Evolutionary conservation across 1,140 invertebrate genomes (phyloP), one percentile per base, ranked within the genome.

Genomic region (Pinna nobilis): DNA sequence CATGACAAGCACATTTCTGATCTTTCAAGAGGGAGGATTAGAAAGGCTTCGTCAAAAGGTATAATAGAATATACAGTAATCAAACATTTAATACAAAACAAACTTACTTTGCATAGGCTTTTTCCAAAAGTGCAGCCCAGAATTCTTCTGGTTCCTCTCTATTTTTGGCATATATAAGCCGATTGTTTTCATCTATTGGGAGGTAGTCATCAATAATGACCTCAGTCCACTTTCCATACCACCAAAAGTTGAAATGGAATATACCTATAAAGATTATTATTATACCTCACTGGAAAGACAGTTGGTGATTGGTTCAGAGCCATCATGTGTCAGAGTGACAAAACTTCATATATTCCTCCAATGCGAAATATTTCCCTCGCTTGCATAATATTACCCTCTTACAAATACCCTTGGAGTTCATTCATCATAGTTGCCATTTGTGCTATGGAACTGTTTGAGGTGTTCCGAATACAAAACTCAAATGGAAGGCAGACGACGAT

Each of bases 91-190:
- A 59, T 59, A 0, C 0, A 53, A 13, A 23, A 15, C 13, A 18
- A 2, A 18, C 59, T 76, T 80, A 88, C 95, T 99, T 99, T 20
- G 98, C 97, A 90, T 99, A 99, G 0, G 98, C 98, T 90, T 99
- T 99, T 86, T 99, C 98, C 32, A 99, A 87, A 18, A 99, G 90
- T 0, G 97, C 96, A 84, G 95, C 96, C 98, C 98, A 99, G 88
- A 99, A 99, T 70, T 91, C 91, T 78, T 84, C 79, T 1, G 81
- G 72, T 37, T 88, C 80, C 5, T 84, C 74, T 44, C 80, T 86
- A 57, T 87, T 84, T 13, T 82, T 83, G 55, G 83, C 88, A 61
- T 86, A 82, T 15, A 90, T 82, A 2, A 93, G 88, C 28, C 93
- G 92, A n/a, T n/a, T n/a, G 78, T 91, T 47, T 30, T 50, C 86